Percentiles rank a stretch among this genome's conserved stretches.
Evolutionary conservation across 2,888 invertebrate species (phyloP).

Genomic region (Steromphala cineraria): DNA sequence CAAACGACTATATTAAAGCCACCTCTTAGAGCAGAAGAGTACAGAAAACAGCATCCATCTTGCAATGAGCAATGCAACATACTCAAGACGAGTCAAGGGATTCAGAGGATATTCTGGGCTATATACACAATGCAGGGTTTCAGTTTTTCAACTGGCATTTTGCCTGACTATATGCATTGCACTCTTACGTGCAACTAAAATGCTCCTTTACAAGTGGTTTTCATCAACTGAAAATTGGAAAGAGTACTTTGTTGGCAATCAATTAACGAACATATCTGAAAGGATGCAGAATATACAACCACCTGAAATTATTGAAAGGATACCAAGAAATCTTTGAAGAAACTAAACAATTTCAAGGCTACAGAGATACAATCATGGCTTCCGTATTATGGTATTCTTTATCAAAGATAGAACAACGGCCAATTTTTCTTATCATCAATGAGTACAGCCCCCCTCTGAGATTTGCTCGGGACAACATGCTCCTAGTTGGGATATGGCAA

Average conservation of each 20-base stretch:
- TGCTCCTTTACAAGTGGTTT: neutral
- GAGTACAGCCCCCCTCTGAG: neutral
- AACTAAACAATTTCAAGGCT: no score
- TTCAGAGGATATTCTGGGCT: neutral
- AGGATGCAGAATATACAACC: constrained; percentile 1
- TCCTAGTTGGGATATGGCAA: constrained; percentile 41
- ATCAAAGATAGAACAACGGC: neutral
- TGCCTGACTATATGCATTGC: neutral
- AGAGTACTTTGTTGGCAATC: neutral
- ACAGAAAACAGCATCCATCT: neutral
- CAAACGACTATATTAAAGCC: neutral
- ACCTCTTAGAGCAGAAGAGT: neutral
- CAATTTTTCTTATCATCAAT: neutral
- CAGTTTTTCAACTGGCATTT: neutral
- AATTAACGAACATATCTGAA: neutral
- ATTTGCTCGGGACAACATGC: neutral
- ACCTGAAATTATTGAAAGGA: neutral
- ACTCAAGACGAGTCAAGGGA: neutral
- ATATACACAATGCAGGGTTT: neutral
- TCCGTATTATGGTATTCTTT: no score
- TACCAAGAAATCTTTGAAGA: constrained; percentile 25
- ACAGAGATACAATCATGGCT: no score
- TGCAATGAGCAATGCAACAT: neutral
- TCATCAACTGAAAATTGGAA: neutral
- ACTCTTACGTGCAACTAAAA: neutral